Base-by-base conservation (phyloP, 2,888 invertebrate genomes). In the Aporophyla nigra region DNA sequence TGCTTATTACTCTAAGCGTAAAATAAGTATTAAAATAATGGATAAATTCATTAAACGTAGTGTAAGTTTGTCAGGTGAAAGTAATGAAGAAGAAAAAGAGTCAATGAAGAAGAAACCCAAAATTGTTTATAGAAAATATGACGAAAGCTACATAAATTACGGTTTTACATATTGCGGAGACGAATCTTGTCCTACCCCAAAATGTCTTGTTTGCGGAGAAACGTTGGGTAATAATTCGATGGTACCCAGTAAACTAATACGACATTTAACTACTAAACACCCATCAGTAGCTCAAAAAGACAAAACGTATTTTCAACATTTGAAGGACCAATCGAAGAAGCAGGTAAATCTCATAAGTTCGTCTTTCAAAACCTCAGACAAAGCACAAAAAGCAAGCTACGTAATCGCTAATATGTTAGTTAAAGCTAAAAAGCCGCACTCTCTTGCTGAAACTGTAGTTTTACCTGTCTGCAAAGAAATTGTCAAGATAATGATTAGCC, bases 241-340 rank as follows among this genome's bases (percentile, higher is more conserved):
- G 66, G 66, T 66, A n/a, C 66, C 66, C 66, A 66, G 66, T 66
- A 43, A 66, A 66, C 53, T 53, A 53, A 53, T 53, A 53, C 53
- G 53, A 53, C 53, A 53, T 53, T 53, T 53, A 67, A 53, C 71
- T 53, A 72, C 72, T 72, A 63, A 72, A 72, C 72, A 72, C 72
- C 72, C 72, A 72, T 62, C 65, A 72, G 72, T 63, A 72, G 72
- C 72, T 24, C 72, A 72, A 72, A 72, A 72, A 63, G 72, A 72
- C 82, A 82, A 82, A 82, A 69, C 76, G 70, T 82, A 68, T 68
- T 68, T 68, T 53, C 68, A 68, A 68, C 68, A 56, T 54, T 68
- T 71, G 61, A 82, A 82, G 73, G 75, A 86, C 78, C 84, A 77
- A 80, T 82, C 80, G 54, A 76, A 81, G 72, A 84, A 84, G 73